Evolutionary conservation across 2,113 vertebrate species (phyloP).

Genomic region (Procavia capensis): DNA sequence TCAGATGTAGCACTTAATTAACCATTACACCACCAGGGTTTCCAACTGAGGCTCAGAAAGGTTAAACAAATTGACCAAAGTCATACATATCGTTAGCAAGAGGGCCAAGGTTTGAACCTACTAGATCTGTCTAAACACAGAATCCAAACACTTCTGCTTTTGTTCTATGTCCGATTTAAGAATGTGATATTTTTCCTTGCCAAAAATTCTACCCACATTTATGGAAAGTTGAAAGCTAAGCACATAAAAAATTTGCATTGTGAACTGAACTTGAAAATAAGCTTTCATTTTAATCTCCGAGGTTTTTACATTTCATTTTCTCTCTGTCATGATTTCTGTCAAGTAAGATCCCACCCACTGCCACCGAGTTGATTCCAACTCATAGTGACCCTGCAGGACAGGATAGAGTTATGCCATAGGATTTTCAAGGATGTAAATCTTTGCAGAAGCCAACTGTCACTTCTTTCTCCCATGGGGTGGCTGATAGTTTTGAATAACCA

Average conservation of each 20-base stretch:
- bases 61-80: not conserved
- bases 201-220: constrained; percentile 42
- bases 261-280: constrained; percentile 30
- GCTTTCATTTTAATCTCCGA: not conserved
- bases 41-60: not conserved
- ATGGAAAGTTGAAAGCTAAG: constrained; percentile 45
- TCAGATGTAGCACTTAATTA: no score
- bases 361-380: no score
- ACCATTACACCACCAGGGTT: no score
- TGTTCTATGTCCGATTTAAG: constrained; percentile 4
- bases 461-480: no score
- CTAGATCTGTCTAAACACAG: constrained; percentile 33
- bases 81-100: not conserved
- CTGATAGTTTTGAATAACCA: no score
- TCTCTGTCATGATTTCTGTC: not conserved
- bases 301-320: constrained; percentile 7
- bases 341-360: not conserved
- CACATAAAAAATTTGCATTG: constrained; percentile 30
- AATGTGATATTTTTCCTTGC: not conserved
- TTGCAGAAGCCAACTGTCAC: no score
- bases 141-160: not conserved
- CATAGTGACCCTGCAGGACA: no score
- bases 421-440: no score
- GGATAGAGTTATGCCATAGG: no score
- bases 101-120: not conserved